A percentile compares a stretch with the other conserved stretches of the same genome.
These are phyloP conservation scores for Cromileptes altivelis DNA, from an alignment of 2,113 vertebrate genomes.

Conservation along the genomic window DNA sequence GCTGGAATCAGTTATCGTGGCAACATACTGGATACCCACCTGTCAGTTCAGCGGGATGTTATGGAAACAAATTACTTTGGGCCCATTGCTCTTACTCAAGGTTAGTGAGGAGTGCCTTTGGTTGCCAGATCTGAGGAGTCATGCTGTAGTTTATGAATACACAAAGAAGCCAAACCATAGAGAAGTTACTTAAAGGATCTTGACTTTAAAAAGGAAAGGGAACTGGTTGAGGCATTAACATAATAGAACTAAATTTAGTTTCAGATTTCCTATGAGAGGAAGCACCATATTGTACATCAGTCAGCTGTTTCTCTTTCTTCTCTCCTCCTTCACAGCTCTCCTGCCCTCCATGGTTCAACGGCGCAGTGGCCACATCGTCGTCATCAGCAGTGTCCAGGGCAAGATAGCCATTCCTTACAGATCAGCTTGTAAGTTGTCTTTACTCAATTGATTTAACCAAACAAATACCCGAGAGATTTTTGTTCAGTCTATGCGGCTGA, in stretches of 20 bases:
- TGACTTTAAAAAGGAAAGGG: neutral
- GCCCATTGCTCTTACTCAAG: constrained; percentile 95
- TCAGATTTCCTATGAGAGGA: neutral
- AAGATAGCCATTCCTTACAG: constrained; percentile 95
- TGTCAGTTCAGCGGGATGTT: constrained; percentile 91
- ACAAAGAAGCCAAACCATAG: neutral
- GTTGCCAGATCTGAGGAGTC: neutral
- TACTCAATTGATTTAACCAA: neutral
- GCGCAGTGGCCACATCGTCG: constrained; percentile 90
- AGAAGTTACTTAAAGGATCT: neutral
- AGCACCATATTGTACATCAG: neutral
- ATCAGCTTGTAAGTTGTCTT: constrained; percentile 92
- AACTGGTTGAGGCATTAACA: neutral
- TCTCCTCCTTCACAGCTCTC: constrained; percentile 82
- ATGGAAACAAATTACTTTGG: constrained; percentile 99
- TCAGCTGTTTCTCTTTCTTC: neutral
- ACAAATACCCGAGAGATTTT: neutral
- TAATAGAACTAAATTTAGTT: neutral
- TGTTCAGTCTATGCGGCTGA: neutral
- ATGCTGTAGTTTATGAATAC: neutral
- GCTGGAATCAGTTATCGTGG: constrained; percentile 97
- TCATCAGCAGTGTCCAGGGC: constrained; percentile 96
- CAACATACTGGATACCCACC: constrained; percentile 87
- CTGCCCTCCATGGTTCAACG: constrained; percentile 92
- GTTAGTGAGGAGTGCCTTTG: constrained; percentile 69